Base-by-base conservation (phyloP, 1,140 invertebrate species). In the Augochlora pura region DNA sequence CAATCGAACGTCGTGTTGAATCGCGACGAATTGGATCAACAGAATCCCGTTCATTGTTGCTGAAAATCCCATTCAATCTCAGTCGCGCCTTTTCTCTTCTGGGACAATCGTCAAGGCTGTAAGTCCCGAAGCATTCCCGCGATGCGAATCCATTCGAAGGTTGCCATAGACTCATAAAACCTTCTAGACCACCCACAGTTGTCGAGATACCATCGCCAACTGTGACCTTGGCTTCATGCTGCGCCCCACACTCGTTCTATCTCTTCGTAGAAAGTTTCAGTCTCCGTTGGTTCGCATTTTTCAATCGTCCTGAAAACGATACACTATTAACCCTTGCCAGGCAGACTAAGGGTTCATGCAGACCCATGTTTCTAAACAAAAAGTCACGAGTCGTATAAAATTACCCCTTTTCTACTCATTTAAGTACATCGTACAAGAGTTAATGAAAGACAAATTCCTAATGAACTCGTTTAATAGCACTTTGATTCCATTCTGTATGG, bases 171-270 rank as follows among this genome's bases (percentile, higher is more conserved):
- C n/a, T 23, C 27, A 27, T 42, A 75, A 52, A 25, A 69, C 42
- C 25, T 60, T 60, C 21, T 21, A 25, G 54, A 69, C 65, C 74
- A 76, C 39, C 39, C 57, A 77, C 66, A 23, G 67, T 62, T 42
- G 8, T 49, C 57, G 6, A 25, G 57, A 39, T 52, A 46, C 18
- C 21, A 46, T 68, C 54, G 10, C 10, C 54, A 46, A 16, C 39
- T 9, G 9, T n/a, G n/a, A 66, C 72, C 63, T 75, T 39, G 57
- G 59, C 0, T 21, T 25, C 60, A 25, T 21, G 42, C 16, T 4
- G 42, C 42, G 14, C 25, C 27, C 2, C n/a, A 52, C 14, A 10
- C 42, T 60, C 54, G 6, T 1, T 67, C 52, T 42, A 42, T 67
- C 25, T 16, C 27, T 52, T 71, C 59, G 25, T 32, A 49, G n/a